Evolutionary conservation across 2,888 invertebrate genomes (phyloP).

Genomic region (Thereva nobilitata): DNA sequence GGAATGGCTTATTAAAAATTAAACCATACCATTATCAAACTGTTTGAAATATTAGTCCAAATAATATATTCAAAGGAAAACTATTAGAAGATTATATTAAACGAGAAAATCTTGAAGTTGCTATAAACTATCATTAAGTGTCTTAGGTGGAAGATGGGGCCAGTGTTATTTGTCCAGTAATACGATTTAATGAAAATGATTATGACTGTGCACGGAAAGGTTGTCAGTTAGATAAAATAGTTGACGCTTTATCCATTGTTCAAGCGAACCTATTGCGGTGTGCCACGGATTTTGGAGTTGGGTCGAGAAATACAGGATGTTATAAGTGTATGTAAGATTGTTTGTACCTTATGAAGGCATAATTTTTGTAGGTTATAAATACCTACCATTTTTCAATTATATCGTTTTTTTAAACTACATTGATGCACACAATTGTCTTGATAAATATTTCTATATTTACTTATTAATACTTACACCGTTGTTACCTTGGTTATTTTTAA

Average conservation of each 20-base stretch:
- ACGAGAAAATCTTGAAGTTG: constrained; percentile 55
- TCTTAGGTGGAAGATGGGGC: constrained; percentile 77
- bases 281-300: constrained; percentile 54
- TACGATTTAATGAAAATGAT: constrained; percentile 65
- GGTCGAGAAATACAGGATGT: constrained; percentile 44
- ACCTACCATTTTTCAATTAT: too few relatives aligned
- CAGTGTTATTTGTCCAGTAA: constrained; percentile 78
- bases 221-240: constrained; percentile 55
- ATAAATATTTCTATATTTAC: too few relatives aligned
- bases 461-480: too few relatives aligned
- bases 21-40: constrained; percentile 71
- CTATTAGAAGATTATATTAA: constrained; percentile 69
- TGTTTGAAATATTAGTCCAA: constrained; percentile 69
- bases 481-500: too few relatives aligned
- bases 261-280: constrained; percentile 50
- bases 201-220: constrained; percentile 68
- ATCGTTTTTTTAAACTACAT: too few relatives aligned
- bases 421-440: too few relatives aligned
- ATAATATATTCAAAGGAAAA: constrained; percentile 78
- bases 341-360: too few relatives aligned
- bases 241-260: constrained; percentile 48
- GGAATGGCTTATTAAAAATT: constrained; percentile 63
- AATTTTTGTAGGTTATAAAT: too few relatives aligned
- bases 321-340: too few relatives aligned
- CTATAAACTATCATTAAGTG: constrained; percentile 62